A percentile compares a stretch with the other conserved stretches of the same genome.
These are phyloP conservation scores for Sepiola atlantica DNA, from an alignment of 2,888 invertebrate species.

Conservation along the genomic window DNA sequence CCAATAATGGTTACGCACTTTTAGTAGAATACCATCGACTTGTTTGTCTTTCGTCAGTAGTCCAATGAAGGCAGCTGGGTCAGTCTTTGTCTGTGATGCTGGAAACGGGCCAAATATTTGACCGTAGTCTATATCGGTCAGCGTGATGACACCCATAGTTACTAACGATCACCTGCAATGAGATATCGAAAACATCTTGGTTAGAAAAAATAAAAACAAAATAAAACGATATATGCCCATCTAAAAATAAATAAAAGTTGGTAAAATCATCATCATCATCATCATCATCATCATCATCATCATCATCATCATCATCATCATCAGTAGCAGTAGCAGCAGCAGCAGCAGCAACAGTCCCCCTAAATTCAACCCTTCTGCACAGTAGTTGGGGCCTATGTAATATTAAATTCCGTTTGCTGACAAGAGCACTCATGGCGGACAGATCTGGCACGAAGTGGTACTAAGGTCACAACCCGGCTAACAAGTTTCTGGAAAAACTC, in stretches of 20 bases:
- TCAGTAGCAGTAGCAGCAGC: not conserved
- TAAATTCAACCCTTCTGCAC: not conserved
- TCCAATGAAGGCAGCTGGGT: conserved; percentile 71
- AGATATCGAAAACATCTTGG: too few relatives aligned
- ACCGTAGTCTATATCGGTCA: conserved; percentile 69
- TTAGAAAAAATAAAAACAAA: not conserved
- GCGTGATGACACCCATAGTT: conserved; percentile 71
- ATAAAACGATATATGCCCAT: not conserved
- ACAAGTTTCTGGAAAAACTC: too few relatives aligned
- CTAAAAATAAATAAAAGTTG: not conserved
- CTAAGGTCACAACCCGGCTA: not conserved
- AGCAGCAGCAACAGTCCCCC: not conserved
- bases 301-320: not conserved
- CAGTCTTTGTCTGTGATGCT: conserved; percentile 65
- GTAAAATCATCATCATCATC: not conserved
- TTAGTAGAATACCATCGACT: conserved; percentile 54
- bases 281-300: not conserved
- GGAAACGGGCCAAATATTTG: conserved; percentile 73
- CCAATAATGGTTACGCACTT: conserved; percentile 49
- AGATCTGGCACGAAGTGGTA: not conserved
- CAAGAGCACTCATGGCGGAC: not conserved
- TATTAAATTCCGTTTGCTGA: not conserved
- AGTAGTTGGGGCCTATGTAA: too few relatives aligned
- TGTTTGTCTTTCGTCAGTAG: conserved; percentile 69
- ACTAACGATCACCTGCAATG: not conserved